Evolutionary conservation across 2,888 invertebrate genomes (phyloP).

Genomic region (Rhaphigaster nebulosa): DNA sequence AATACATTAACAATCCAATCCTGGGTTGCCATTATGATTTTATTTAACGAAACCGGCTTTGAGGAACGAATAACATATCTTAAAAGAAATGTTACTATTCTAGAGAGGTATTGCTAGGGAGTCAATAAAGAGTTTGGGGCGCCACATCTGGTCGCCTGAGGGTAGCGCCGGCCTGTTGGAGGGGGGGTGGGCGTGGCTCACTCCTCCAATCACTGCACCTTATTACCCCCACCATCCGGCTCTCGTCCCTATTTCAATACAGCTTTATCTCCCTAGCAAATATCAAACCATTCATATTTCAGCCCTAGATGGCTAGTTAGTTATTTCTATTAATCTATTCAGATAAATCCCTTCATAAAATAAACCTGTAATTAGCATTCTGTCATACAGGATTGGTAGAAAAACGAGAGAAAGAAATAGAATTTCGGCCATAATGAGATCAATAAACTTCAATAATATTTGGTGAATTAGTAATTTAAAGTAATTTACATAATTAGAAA

Average conservation of each 20-base stretch:
- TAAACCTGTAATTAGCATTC: background rate
- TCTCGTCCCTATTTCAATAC: constrained; percentile 50
- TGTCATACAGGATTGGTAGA: background rate
- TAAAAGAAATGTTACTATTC: constrained; percentile 17
- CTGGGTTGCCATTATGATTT: background rate
- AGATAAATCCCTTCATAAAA: background rate
- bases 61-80: background rate
- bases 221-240: constrained; percentile 49
- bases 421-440: background rate
- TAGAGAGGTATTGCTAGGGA: constrained; percentile 27
- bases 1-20: background rate
- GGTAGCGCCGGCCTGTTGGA: constrained; percentile 64
- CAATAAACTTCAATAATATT: background rate
- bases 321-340: background rate
- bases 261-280: constrained; percentile 14
- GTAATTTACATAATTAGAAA: background rate
- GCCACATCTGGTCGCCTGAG: constrained; percentile 40
- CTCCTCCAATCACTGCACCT: constrained; percentile 63
- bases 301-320: background rate
- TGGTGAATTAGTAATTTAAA: background rate
- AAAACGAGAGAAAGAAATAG: background rate
- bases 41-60: background rate
- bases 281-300: background rate
- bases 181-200: constrained; percentile 65
- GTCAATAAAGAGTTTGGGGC: constrained; percentile 15